These are phyloP conservation scores for Otis tarda DNA, from an alignment of 2,113 vertebrate species.

Conservation along the genomic window DNA sequence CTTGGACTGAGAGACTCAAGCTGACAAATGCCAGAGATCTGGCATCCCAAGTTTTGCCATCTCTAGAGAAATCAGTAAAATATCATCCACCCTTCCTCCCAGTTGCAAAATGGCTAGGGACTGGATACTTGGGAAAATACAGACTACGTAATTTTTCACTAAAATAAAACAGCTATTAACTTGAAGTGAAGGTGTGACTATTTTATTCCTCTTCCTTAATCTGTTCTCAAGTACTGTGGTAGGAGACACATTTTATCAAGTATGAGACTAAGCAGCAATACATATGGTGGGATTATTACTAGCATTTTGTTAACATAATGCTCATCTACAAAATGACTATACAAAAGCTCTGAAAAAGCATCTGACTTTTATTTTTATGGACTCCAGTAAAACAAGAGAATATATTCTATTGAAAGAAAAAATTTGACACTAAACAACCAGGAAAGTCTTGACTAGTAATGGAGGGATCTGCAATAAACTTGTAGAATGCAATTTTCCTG, in stretches of 20 bases:
- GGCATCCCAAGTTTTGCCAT: neutral
- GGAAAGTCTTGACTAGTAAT: neutral
- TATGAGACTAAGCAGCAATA: neutral
- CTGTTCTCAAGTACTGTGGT: neutral
- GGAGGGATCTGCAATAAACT: neutral
- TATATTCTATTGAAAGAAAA: neutral
- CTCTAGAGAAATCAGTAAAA: neutral
- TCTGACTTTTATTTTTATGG: neutral
- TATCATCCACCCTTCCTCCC: neutral
- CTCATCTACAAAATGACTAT: neutral
- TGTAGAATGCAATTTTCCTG: neutral
- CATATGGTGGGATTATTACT: neutral
- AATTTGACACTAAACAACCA: neutral
- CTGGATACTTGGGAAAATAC: neutral
- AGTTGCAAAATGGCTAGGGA: neutral
- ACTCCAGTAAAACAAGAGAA: neutral
- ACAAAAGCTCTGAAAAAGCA: neutral
- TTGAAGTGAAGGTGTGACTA: neutral
- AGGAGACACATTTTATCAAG: neutral
- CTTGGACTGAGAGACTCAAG: neutral
- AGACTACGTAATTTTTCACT: neutral
- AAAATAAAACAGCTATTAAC: neutral
- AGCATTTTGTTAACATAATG: neutral
- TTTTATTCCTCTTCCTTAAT: neutral
- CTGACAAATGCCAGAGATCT: neutral